These are phyloP conservation scores for Brachypalpus laphriformis DNA, from an alignment of 2,888 invertebrate species.

Conservation along the genomic window DNA sequence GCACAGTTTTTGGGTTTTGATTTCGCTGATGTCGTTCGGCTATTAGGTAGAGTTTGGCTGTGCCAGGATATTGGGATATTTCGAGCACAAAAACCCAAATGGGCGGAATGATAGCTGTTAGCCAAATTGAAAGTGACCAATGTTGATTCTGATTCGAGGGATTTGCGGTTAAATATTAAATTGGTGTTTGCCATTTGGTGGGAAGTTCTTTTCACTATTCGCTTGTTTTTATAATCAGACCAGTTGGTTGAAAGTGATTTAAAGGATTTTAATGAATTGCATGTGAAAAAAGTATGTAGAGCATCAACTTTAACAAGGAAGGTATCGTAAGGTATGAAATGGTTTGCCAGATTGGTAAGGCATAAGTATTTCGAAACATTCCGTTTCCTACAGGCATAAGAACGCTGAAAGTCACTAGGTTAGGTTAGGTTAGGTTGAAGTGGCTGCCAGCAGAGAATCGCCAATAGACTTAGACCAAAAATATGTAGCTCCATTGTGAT, in stretches of 20 bases:
- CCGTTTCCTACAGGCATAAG: too few species aligned
- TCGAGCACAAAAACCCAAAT: conserved; percentile 9
- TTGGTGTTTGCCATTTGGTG: background rate
- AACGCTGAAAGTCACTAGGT: too few species aligned
- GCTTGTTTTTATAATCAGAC: background rate
- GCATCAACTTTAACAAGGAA: too few species aligned
- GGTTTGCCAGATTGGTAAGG: too few species aligned
- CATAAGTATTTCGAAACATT: too few species aligned
- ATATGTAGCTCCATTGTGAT: too few species aligned
- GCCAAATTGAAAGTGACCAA: conserved; percentile 53
- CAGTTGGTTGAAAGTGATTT: background rate
- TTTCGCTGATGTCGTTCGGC: conserved; percentile 34
- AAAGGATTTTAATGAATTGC: too few species aligned
- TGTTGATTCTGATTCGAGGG: conserved; percentile 53
- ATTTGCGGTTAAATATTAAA: conserved; percentile 43
- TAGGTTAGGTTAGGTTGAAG: too few species aligned
- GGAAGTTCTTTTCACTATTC: background rate
- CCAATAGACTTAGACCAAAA: too few species aligned
- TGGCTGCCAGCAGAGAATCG: too few species aligned
- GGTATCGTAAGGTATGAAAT: too few species aligned
- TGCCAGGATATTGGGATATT: conserved; percentile 16
- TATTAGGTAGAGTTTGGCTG: conserved; percentile 15
- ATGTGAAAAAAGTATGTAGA: too few species aligned
- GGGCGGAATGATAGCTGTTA: conserved; percentile 24
- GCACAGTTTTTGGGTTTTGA: conserved; percentile 50